These are phyloP conservation scores for Micromesistius poutassou DNA, from an alignment of 2,797 vertebrate genomes.

Conservation along the genomic window DNA sequence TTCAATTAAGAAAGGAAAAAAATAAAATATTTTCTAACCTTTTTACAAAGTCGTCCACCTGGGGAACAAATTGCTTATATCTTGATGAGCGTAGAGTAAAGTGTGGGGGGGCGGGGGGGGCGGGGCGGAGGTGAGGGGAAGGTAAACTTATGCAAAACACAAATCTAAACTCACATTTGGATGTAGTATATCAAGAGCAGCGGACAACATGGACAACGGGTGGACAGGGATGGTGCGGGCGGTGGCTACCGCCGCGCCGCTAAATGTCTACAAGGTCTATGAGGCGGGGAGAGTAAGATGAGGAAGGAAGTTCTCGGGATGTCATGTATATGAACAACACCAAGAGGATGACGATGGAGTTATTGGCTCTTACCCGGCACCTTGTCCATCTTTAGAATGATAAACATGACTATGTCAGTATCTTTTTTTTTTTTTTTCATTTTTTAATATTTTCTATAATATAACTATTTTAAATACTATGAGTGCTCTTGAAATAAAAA, in stretches of 20 bases:
- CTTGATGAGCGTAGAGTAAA: constrained; percentile 77
- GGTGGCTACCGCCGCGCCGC: constrained; percentile 59
- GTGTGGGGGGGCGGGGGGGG: too few relatives aligned
- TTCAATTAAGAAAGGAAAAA: constrained; percentile 81
- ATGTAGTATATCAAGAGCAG: constrained; percentile 55
- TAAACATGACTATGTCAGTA: constrained; percentile 65
- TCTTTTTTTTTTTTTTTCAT: constrained; percentile 57
- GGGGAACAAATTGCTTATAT: constrained; percentile 81
- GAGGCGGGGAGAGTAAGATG: constrained; percentile 50
- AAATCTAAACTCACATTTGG: constrained; percentile 58
- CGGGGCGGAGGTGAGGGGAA: constrained; percentile 39
- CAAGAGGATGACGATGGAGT: constrained; percentile 69
- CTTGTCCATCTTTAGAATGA: constrained; percentile 66
- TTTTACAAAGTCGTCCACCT: constrained; percentile 82
- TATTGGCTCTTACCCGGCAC: constrained; percentile 76
- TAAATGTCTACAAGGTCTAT: constrained; percentile 58
- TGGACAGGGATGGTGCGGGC: constrained; percentile 56
- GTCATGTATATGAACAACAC: constrained; percentile 47
- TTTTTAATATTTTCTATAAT: constrained; percentile 36
- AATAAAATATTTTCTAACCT: constrained; percentile 80
- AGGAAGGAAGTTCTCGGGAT: constrained; percentile 47
- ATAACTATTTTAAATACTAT: constrained; percentile 76
- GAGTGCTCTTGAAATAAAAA: constrained; percentile 74
- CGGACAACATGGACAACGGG: constrained; percentile 54
- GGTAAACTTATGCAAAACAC: constrained; percentile 62